These are phyloP conservation scores for Macrosoma leucophasiata DNA, from an alignment of 2,888 invertebrate species.

Conservation along the genomic window DNA sequence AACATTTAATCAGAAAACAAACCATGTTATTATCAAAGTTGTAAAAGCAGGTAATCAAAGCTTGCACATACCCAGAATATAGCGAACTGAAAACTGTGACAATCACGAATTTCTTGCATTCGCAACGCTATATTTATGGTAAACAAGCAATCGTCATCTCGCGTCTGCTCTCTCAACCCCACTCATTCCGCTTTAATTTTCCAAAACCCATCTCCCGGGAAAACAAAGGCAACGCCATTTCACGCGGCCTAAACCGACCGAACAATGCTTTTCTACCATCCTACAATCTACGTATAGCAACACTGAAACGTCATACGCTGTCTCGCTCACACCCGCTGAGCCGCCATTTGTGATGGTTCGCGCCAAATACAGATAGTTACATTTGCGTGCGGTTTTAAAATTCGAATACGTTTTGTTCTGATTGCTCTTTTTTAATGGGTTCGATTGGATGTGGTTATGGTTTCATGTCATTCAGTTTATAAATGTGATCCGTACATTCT, in stretches of 20 bases:
- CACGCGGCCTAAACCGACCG: conserved; percentile 70
- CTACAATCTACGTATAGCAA: conserved; percentile 50
- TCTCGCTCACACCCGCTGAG: conserved; percentile 40
- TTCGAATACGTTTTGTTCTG: conserved; percentile 66
- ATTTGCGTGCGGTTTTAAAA: conserved; percentile 64
- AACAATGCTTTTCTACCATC: conserved; percentile 61
- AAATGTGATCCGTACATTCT: too few species aligned
- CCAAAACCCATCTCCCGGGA: conserved; percentile 62
- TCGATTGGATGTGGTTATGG: too few species aligned
- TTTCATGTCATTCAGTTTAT: too few species aligned
- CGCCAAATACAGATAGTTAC: conserved; percentile 53
- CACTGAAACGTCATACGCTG: conserved; percentile 45
- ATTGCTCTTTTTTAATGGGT: conserved; percentile 44
- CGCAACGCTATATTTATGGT: conserved; percentile 37
- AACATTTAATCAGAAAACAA: too few species aligned
- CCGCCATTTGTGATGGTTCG: conserved; percentile 35
- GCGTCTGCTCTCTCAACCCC: conserved; percentile 51
- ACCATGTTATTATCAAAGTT: too few species aligned
- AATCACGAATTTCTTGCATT: conserved; percentile 26
- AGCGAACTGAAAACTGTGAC: too few species aligned
- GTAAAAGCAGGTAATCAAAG: too few species aligned
- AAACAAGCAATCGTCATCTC: conserved; percentile 66
- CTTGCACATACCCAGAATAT: too few species aligned
- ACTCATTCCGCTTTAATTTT: conserved; percentile 63
- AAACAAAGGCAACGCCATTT: conserved; percentile 66